Evolutionary conservation across 2,797 vertebrate genomes (phyloP), one percentile per base, ranked within the genome.

Genomic region (Nyctibius grandis): DNA sequence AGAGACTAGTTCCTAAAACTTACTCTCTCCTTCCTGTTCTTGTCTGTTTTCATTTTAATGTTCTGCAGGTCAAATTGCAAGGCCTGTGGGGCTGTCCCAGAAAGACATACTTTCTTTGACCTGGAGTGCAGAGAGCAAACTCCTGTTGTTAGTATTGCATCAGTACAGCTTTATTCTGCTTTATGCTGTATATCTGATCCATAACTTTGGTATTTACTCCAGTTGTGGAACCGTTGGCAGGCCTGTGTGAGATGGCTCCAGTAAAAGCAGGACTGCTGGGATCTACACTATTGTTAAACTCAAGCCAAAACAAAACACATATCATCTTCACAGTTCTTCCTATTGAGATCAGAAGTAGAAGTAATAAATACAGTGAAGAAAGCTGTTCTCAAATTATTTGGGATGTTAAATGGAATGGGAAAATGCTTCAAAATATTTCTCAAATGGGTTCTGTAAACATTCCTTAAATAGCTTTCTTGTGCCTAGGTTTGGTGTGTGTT

Each of bases 231-330:
- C 42, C 68, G 33, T 53, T 91, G 83, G 77, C 77, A 91, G 64
- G n/a, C 29, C 64, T 76, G 38, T 61, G 67, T 92, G 90, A 93
- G 88, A 63, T 36, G 34, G 74, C 77, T 92, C 74, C 93, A 95
- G 77, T 56, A 89, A 95, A 95, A 96, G 84, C 77, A 95, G 90
- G 42, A 95, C 80, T 94, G 77, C 88, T 95, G 93, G 22, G 86
- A 92, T 60, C 64, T 91, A 79, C 40, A 21, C 33, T 93, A 33
- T 67, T 80, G 72, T 68, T 94, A 79, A 91, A 89, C 56, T 90
- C 74, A 94, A 89, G 91, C 21, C 33, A 89, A 95, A 96, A 76
- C 61, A 96, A 82, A 95, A 91, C n/a, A n/a, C 34, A 0, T 72
- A 53, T 77, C 80, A 53, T 77, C 80, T 90, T 82, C 70, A 64